These are phyloP conservation scores for Cynoglossus semilaevis DNA, from an alignment of 2,113 vertebrate species.

Conservation along the genomic window DNA sequence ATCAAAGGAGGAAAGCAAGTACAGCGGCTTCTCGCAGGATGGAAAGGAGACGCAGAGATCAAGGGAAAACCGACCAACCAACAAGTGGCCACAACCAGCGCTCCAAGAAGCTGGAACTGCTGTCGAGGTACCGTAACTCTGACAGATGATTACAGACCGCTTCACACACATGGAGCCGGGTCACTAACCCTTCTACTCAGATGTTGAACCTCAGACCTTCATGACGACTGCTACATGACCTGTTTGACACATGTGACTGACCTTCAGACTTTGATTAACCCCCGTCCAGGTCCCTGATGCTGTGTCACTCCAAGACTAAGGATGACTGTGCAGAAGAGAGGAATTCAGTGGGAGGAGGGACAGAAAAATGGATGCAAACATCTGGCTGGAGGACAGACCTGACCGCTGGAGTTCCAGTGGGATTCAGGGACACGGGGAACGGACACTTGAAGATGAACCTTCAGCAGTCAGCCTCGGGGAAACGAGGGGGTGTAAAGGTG, in stretches of 20 bases:
- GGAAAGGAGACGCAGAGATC: slow-evolving; percentile 75
- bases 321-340: slow-evolving; percentile 83
- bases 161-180: neutral
- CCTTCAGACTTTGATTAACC: slow-evolving; percentile 27
- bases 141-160: neutral
- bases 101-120: slow-evolving; percentile 81
- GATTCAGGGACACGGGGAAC: slow-evolving; percentile 50
- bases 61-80: slow-evolving; percentile 20
- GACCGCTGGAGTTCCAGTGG: slow-evolving; percentile 25
- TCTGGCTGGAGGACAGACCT: slow-evolving; percentile 10
- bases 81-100: slow-evolving; percentile 72
- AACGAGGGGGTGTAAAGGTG: slow-evolving; percentile 5
- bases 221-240: neutral
- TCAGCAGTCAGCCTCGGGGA: slow-evolving; percentile 30
- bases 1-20: slow-evolving; percentile 73
- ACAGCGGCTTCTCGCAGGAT: slow-evolving; percentile 74
- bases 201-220: neutral
- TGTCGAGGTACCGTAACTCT: slow-evolving; percentile 73
- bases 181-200: neutral
- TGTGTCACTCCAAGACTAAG: slow-evolving; percentile 82
- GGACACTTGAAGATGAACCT: slow-evolving; percentile 47
- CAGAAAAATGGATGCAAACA: slow-evolving; percentile 44
- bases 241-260: neutral
- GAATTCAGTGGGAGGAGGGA: slow-evolving; percentile 60
- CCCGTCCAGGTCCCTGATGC: slow-evolving; percentile 83